Conservation (phyloP, 2,797 vertebrate genomes). For the Garrulus glandarius region DNA sequence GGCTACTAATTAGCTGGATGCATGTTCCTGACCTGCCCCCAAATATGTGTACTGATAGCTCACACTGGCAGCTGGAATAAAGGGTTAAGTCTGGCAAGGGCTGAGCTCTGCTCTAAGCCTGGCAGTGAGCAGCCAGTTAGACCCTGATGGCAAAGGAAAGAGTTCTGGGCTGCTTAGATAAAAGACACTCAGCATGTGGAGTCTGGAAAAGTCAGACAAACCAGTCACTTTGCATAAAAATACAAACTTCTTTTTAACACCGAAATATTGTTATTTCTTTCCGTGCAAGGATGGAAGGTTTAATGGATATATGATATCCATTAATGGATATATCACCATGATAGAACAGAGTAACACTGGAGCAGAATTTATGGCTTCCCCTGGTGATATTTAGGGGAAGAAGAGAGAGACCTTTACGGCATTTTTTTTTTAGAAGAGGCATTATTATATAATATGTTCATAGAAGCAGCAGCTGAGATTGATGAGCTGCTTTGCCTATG, state of each 20-base stretch:
- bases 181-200: background rate
- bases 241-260: background rate
- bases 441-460: background rate
- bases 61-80: background rate
- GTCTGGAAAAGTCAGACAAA: slow-evolving; percentile 9
- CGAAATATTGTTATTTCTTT: background rate
- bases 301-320: background rate
- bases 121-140: background rate
- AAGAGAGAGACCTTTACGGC: background rate
- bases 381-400: background rate
- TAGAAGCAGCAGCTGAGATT: background rate
- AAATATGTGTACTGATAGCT: background rate
- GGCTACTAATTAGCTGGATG: background rate
- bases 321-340: background rate
- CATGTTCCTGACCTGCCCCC: background rate
- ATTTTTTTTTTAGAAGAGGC: background rate
- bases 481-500: slow-evolving; percentile 8
- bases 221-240: background rate
- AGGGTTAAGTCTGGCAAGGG: background rate
- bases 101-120: background rate
- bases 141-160: background rate
- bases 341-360: background rate
- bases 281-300: background rate
- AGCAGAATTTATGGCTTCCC: slow-evolving; percentile 9
- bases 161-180: background rate